Evolutionary conservation across 2,888 invertebrate species (phyloP).

Genomic region (Trisateles emortualis): DNA sequence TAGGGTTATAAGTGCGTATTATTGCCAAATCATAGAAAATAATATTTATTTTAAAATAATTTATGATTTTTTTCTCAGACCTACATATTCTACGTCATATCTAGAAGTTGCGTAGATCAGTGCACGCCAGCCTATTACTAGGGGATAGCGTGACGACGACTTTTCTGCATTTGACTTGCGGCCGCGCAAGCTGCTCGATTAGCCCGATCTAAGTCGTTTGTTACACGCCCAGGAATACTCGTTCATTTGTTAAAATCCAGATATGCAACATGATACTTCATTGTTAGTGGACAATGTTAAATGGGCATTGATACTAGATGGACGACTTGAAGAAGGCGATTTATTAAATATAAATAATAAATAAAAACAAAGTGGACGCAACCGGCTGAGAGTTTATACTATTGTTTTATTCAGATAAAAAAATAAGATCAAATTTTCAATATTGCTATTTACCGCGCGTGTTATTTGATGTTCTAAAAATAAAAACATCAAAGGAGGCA

Average conservation of each 20-base stretch:
- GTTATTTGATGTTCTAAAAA: no score
- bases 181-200: slow-evolving; percentile 37
- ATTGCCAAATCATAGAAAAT: no score
- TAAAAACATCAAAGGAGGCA: no score
- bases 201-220: slow-evolving; percentile 34
- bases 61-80: neutral
- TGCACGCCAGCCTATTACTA: slow-evolving; percentile 42
- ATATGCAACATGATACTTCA: slow-evolving; percentile 40
- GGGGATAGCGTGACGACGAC: slow-evolving; percentile 51
- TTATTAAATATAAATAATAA: neutral
- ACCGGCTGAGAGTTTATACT: no score
- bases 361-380: no score
- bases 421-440: no score
- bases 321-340: neutral
- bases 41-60: no score
- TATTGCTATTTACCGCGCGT: no score
- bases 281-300: slow-evolving; percentile 30
- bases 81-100: neutral
- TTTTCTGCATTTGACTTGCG: slow-evolving; percentile 48
- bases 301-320: neutral
- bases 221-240: slow-evolving; percentile 11
- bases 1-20: no score
- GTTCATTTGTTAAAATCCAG: slow-evolving; percentile 15
- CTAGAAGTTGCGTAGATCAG: slow-evolving; percentile 13
- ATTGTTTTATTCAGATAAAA: no score